Conservation (phyloP, 2,113 vertebrate species). For the Steatornis caripensis region DNA sequence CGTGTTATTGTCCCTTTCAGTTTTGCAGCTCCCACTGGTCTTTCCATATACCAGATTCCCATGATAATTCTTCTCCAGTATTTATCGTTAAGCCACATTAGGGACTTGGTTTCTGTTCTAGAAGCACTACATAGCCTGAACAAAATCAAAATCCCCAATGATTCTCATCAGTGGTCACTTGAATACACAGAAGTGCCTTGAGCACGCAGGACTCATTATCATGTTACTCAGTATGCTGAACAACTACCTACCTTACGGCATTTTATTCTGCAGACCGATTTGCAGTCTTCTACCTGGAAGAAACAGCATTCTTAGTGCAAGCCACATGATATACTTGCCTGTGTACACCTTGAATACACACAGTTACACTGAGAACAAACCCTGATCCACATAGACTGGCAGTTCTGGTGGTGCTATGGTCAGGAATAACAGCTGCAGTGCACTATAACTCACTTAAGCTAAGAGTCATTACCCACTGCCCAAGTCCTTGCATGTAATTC, state of each 20-base stretch:
- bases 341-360: not conserved
- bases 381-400: not conserved
- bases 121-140: not conserved
- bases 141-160: conserved; percentile 12
- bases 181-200: not conserved
- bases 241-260: not conserved
- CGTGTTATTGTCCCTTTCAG: not conserved
- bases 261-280: not conserved
- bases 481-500: conserved; percentile 47
- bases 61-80: not conserved
- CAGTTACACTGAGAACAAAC: not conserved
- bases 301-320: not conserved
- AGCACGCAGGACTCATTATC: not conserved
- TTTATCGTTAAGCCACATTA: not conserved
- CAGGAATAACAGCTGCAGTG: not conserved
- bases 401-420: not conserved
- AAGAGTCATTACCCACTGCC: conserved; percentile 33
- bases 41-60: not conserved
- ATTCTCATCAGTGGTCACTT: not conserved
- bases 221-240: not conserved
- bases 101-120: not conserved
- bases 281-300: not conserved
- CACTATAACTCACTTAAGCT: not conserved
- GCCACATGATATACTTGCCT: not conserved
- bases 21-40: not conserved